Percentiles rank a stretch among this genome's conserved stretches.
phyloP scores from a whole-genome alignment of 2,113 vertebrate genomes.

The Oncorhynchus keta region DNA sequence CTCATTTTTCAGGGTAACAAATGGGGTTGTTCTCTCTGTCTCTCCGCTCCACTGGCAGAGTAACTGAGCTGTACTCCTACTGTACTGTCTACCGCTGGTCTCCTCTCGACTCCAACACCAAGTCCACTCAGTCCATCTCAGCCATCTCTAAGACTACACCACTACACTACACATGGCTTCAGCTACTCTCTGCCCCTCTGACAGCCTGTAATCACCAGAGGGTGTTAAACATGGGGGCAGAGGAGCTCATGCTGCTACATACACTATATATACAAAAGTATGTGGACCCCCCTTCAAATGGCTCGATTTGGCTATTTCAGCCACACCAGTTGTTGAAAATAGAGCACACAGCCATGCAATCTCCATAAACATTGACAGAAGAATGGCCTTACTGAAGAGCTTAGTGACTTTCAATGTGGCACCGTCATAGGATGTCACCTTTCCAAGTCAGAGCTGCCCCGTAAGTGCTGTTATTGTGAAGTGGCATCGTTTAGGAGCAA shows the following conservation, averaged over 20 bases:
- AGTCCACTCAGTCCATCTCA: conserved; percentile 20
- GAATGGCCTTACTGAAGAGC: too few species aligned
- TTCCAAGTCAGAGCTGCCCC: too few species aligned
- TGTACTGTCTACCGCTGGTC: not conserved
- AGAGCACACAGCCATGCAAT: too few species aligned
- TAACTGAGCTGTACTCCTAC: not conserved
- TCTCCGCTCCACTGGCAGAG: not conserved
- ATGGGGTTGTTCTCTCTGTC: conserved; percentile 2
- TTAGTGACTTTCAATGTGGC: too few species aligned
- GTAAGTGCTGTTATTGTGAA: too few species aligned
- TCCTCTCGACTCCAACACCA: conserved; percentile 4
- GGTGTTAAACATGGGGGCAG: not conserved
- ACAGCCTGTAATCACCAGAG: conserved; percentile 12
- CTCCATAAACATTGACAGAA: too few species aligned
- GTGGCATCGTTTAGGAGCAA: too few species aligned
- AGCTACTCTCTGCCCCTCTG: not conserved
- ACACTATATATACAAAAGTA: too few species aligned
- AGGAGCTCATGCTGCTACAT: too few species aligned
- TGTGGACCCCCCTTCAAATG: too few species aligned
- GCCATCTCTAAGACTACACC: conserved; percentile 12
- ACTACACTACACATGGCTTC: not conserved
- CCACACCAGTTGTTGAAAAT: not conserved
- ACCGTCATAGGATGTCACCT: too few species aligned
- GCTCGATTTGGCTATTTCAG: too few species aligned
- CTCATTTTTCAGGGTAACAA: conserved; percentile 17